Evolutionary conservation across 1,140 invertebrate species (phyloP), one percentile per base, ranked within the genome.

Genomic region (Drosophila gunungcola): DNA sequence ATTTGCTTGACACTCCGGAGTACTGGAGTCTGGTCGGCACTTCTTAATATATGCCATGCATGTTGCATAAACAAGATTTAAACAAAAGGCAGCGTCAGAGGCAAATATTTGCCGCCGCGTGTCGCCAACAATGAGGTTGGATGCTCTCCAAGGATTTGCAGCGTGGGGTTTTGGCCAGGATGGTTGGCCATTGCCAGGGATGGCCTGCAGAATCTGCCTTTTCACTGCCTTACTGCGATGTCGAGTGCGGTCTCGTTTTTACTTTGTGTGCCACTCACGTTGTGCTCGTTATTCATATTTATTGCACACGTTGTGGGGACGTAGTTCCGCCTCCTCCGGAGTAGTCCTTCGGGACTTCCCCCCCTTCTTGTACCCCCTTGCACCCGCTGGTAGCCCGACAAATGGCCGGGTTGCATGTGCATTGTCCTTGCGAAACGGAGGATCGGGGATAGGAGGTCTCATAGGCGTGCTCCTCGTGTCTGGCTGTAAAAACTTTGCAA

Each of bases 251-350:
- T 69, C 60, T 72, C 27, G 63, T 62, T 67, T 80, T 73, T 88
- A 83, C 83, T 89, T 89, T 73, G 84, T 88, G 80, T 89, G 84
- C 84, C 84, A 84, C 84, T 88, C 84, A 88, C 84, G 84, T 88
- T 78, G 84, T 80, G 80, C 84, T 88, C 84, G 84, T 88, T 88
- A 89, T 88, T 88, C 84, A 88, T 88, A 88, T 88, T 89, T 88
- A 89, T 88, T 88, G 84, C 85, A 89, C 84, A 88, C 84, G 84
- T 83, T 88, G 83, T 70, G 58, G 73, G 83, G 43, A 52, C 42
- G 29, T 32, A 64, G 42, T 42, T 38, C 52, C 69, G 34, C 61
- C 49, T 46, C 9, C 51, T 36, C 39, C 7, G 39, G 13, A 64
- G 39, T 51, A 68, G 55, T 61, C 69, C 69, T 75, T 48, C 54